Evolutionary conservation across 1,140 invertebrate species (phyloP), one percentile per base, ranked within the genome.

Genomic region (Metaphire vulgaris): DNA sequence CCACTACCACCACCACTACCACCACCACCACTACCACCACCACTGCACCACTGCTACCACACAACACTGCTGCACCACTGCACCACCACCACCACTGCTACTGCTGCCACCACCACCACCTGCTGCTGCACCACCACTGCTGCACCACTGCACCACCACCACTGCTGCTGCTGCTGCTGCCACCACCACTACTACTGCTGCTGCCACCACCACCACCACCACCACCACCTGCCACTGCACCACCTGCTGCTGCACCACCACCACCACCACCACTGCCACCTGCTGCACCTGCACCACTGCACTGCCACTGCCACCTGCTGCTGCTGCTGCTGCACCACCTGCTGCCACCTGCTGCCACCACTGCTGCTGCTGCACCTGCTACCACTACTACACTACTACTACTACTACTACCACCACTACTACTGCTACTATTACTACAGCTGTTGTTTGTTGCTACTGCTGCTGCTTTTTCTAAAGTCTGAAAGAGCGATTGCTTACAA

Each of bases 91-190:
- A 56, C 41, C 21, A 56, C 41, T 56, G 21, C 41, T 56, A 56
- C 41, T 56, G 21, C 41, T 56, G 21, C 41, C 21, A 56, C 41
- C 21, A 56, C 41, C 21, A 56, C 41, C 21, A 56, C 41, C 41
- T 56, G 21, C 41, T 56, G 21, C 41, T 56, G 21, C 41, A 56
- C 41, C 21, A 56, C 41, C 21, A 56, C 41, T 56, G 21, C 41
- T 21, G 6, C 6, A 6, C 41, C 6, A 6, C 41, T 12, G 6
- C 41, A 56, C 41, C 41, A 56, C 41, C 41, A 56, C 41, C 41
- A 56, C 41, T 92, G 21, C 41, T 21, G 21, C 41, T 21, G 21
- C 41, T 21, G 21, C 41, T 21, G 21, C 41, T 21, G 21, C 41
- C 41, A 56, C 41, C 41, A 56, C 41, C 41, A 56, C 41, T 21